phyloP scores from a whole-genome alignment of 1,140 invertebrate species.

The Drosophila ironensis region DNA sequence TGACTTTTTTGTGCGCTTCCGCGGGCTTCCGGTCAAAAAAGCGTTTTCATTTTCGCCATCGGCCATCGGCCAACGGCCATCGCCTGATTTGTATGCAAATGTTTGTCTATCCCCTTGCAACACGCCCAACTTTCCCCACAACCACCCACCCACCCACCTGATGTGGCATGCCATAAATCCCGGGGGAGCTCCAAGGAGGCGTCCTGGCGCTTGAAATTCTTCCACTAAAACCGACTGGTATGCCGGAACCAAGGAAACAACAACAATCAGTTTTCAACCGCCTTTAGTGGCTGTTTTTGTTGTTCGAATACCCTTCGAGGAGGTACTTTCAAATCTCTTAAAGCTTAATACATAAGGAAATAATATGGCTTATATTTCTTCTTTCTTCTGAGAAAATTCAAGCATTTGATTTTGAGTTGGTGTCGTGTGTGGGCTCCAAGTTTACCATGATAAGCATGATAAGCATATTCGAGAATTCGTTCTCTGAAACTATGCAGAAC shows the following conservation, averaged over 20 bases:
- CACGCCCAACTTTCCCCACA: conserved; percentile 11
- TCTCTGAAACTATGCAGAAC: too few relatives aligned
- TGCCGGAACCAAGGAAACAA: conserved; percentile 73
- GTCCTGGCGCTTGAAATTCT: conserved; percentile 40
- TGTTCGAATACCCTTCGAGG: conserved; percentile 1
- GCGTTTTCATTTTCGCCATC: conserved; percentile 71
- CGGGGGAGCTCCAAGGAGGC: conserved; percentile 18
- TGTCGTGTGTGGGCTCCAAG: too few relatives aligned
- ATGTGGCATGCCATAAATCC: conserved; percentile 72
- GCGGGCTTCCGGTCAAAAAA: conserved; percentile 77
- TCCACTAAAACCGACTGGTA: conserved; percentile 21
- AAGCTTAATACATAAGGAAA: not conserved
- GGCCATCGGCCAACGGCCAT: conserved; percentile 43
- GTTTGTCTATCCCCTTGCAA: conserved; percentile 39
- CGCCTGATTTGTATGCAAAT: conserved; percentile 51
- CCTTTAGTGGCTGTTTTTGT: conserved; percentile 33
- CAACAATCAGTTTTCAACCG: conserved; percentile 42
- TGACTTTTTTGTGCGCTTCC: conserved; percentile 79
- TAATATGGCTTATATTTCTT: too few relatives aligned
- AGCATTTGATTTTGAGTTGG: too few relatives aligned
- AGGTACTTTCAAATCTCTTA: too few relatives aligned
- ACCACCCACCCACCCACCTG: conserved; percentile 10
- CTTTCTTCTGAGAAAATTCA: too few relatives aligned
- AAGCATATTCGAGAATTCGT: not conserved
- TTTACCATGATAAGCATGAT: too few relatives aligned